Percentiles rank a stretch among this genome's conserved stretches.
Evolutionary conservation across 2,888 invertebrate genomes (phyloP).

Genomic region (Drosophila dives): DNA sequence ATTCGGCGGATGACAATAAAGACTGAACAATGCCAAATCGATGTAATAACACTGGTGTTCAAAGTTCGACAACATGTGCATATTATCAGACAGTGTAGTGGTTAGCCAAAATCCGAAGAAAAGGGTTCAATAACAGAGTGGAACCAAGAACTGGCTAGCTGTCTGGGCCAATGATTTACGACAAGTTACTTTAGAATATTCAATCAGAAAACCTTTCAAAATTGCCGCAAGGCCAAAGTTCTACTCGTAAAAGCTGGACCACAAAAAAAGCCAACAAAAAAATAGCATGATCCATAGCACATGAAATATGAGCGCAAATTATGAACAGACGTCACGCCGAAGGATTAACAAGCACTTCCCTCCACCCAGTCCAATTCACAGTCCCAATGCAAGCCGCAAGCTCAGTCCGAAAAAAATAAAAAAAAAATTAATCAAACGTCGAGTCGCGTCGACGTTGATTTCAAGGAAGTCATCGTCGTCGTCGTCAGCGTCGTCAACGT

Average conservation of each 20-base stretch:
- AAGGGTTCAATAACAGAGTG: constrained; percentile 24
- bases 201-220: constrained; percentile 74
- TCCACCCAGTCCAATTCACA: neutral
- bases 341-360: constrained; percentile 73
- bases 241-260: constrained; percentile 50
- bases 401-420: constrained; percentile 22
- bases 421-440: constrained; percentile 62
- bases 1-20: constrained; percentile 29
- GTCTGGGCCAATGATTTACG: constrained; percentile 69
- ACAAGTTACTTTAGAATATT: constrained; percentile 72
- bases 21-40: constrained; percentile 9
- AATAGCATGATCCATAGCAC: constrained; percentile 50
- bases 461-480: constrained; percentile 70
- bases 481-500: constrained; percentile 44
- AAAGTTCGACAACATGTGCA: constrained; percentile 32
- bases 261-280: constrained; percentile 46
- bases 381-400: constrained; percentile 15
- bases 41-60: constrained; percentile 30
- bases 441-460: constrained; percentile 66
- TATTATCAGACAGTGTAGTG: constrained; percentile 33
- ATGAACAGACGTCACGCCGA: constrained; percentile 79
- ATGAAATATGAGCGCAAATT: constrained; percentile 81
- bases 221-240: constrained; percentile 77
- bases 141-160: constrained; percentile 31
- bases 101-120: constrained; percentile 23